Percentiles rank a stretch among this genome's conserved stretches.
These are phyloP conservation scores for Psammodynastes pulverulentus DNA, from an alignment of 2,113 vertebrate species.

Conservation along the genomic window DNA sequence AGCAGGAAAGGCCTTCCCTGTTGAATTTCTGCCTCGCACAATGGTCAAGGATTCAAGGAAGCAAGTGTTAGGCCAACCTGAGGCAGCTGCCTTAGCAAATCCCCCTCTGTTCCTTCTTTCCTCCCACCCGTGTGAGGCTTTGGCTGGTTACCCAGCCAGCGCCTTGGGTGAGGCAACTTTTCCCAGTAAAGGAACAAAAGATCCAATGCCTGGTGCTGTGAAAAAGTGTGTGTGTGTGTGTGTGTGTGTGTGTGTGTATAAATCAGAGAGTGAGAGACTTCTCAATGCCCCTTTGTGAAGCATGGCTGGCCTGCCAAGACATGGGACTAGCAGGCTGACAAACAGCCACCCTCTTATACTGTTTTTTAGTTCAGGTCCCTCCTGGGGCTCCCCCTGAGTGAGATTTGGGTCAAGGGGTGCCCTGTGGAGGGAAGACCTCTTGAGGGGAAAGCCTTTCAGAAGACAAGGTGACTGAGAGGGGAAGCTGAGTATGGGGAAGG, in stretches of 20 bases:
- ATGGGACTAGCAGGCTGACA: not conserved
- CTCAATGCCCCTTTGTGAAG: slow-evolving; percentile 17
- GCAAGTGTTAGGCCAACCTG: not conserved
- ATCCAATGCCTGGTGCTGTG: not conserved
- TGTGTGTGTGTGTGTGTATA: not conserved
- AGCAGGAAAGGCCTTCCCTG: not conserved
- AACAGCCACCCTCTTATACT: not conserved
- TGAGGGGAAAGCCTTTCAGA: not conserved
- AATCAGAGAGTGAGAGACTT: not conserved
- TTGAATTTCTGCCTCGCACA: not conserved
- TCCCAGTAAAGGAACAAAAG: slow-evolving; percentile 32
- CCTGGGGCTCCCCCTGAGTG: not conserved
- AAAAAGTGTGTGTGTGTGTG: not conserved
- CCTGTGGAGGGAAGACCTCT: not conserved
- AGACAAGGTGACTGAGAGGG: slow-evolving; percentile 2
- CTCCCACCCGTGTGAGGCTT: slow-evolving; percentile 18
- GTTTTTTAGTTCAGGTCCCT: not conserved
- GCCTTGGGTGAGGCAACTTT: slow-evolving; percentile 23
- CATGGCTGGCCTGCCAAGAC: not conserved
- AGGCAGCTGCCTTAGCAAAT: not conserved
- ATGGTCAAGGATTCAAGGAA: not conserved
- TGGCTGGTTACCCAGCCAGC: slow-evolving; percentile 9
- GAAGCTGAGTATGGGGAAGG: not conserved
- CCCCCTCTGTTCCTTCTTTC: not conserved
- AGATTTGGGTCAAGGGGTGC: slow-evolving; percentile 10